phyloP scores from a whole-genome alignment of 2,797 vertebrate species.

The Lemur catta region DNA sequence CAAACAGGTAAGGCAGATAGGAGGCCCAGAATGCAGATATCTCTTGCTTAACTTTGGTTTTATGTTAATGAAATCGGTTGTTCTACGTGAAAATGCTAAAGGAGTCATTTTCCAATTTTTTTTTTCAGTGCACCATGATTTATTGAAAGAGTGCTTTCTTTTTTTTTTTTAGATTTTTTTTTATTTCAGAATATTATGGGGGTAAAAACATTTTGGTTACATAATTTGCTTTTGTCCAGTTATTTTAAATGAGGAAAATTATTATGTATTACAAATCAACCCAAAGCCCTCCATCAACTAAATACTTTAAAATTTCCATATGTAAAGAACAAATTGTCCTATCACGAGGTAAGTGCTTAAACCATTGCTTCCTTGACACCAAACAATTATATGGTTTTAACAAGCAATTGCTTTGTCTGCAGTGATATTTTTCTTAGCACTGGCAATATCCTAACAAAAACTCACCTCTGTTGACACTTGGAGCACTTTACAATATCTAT shows the following conservation, averaged over 20 bases:
- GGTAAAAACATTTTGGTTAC: too few species aligned
- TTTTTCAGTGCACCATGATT: too few species aligned
- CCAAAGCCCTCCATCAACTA: neutral
- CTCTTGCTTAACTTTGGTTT: slow-evolving; percentile 33
- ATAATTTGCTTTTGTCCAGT: neutral
- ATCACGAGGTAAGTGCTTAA: neutral
- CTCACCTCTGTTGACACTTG: neutral
- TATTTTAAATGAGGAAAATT: slow-evolving; percentile 43
- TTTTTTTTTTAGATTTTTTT: too few species aligned
- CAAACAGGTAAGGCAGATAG: neutral
- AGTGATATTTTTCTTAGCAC: neutral
- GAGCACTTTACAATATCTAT: neutral
- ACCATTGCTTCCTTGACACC: neutral
- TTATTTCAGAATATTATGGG: too few species aligned
- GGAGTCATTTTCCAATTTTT: neutral
- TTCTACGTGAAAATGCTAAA: slow-evolving; percentile 22
- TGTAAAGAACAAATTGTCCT: neutral
- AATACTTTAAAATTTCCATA: neutral
- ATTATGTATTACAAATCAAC: neutral
- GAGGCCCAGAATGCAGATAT: neutral
- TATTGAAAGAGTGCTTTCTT: too few species aligned
- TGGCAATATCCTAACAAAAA: neutral
- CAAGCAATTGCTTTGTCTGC: neutral
- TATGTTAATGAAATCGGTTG: slow-evolving; percentile 22
- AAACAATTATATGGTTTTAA: neutral